Evolutionary conservation across 2,797 vertebrate species (phyloP).

Genomic region (Danionella dracula): DNA sequence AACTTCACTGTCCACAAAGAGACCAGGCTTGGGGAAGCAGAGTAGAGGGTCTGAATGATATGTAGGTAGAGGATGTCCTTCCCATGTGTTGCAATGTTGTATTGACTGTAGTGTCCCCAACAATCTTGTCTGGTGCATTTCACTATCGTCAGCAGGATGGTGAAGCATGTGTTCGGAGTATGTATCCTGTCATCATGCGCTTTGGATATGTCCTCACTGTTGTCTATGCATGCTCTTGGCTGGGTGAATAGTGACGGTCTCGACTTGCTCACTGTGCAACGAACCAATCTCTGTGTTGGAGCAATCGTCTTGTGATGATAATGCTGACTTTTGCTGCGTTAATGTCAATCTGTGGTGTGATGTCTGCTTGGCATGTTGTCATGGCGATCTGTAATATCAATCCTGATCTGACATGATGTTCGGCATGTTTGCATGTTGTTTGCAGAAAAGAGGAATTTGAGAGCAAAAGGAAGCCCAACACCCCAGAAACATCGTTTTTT

Average conservation of each 20-base stretch:
- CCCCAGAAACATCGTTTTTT: constrained; percentile 52
- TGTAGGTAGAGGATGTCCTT: constrained; percentile 68
- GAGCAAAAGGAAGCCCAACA: constrained; percentile 45
- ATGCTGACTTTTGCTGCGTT: background rate
- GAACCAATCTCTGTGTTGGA: constrained; percentile 22
- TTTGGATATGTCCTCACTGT: constrained; percentile 25
- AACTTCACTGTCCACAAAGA: constrained; percentile 66
- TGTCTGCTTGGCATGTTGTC: constrained; percentile 37
- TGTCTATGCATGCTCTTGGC: constrained; percentile 24
- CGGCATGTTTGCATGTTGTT: constrained; percentile 44
- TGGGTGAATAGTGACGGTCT: constrained; percentile 9
- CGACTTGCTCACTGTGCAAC: constrained; percentile 4
- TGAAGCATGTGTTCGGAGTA: constrained; percentile 28
- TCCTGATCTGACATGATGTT: constrained; percentile 54
- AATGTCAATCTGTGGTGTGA: constrained; percentile 24
- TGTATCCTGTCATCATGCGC: constrained; percentile 27
- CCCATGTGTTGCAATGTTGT: constrained; percentile 56
- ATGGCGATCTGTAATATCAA: constrained; percentile 23
- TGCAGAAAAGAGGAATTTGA: constrained; percentile 52
- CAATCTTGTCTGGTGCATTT: constrained; percentile 24
- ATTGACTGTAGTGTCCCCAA: constrained; percentile 34
- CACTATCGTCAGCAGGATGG: constrained; percentile 11
- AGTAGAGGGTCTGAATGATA: constrained; percentile 59
- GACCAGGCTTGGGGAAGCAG: constrained; percentile 55
- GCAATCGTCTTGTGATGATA: constrained; percentile 50